A percentile compares a stretch with the other conserved stretches of the same genome.
Conservation (phyloP, 2,888 invertebrate genomes). For the Ethmia dodecea region DNA sequence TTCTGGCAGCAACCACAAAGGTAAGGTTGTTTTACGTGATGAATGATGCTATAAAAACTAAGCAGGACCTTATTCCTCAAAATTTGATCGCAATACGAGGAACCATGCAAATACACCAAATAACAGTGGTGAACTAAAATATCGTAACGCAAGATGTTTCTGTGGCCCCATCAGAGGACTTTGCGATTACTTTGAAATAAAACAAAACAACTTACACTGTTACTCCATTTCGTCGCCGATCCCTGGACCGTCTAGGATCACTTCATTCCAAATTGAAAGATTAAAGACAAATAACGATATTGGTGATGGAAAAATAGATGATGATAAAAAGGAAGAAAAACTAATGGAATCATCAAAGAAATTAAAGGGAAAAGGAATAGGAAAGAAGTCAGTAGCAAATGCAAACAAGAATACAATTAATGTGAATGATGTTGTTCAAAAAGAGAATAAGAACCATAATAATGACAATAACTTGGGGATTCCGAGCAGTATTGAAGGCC, state of each 20-base stretch:
- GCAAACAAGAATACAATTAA: neutral
- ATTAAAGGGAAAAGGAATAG: neutral
- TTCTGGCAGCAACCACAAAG: neutral
- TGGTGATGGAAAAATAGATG: neutral
- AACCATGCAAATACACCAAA: conserved; percentile 8
- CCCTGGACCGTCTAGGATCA: neutral
- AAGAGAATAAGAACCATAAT: neutral
- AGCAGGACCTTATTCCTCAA: neutral
- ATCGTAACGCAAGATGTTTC: neutral
- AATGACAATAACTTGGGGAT: neutral
- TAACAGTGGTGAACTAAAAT: conserved; percentile 1
- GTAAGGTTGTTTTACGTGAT: conserved; percentile 3
- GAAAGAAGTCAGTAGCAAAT: neutral
- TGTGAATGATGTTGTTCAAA: neutral
- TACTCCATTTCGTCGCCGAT: neutral
- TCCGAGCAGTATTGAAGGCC: neutral
- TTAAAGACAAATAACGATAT: neutral
- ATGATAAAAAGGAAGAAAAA: too few relatives aligned
- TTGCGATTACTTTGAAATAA: conserved; percentile 1
- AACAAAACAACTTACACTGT: neutral
- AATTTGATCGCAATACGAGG: conserved; percentile 1
- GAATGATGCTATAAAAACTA: neutral
- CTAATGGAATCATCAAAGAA: too few relatives aligned
- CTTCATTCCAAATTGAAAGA: neutral
- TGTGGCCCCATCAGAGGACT: conserved; percentile 1